These are phyloP conservation scores for Drosophila chauvacae DNA, from an alignment of 1,140 invertebrate species.

Conservation along the genomic window DNA sequence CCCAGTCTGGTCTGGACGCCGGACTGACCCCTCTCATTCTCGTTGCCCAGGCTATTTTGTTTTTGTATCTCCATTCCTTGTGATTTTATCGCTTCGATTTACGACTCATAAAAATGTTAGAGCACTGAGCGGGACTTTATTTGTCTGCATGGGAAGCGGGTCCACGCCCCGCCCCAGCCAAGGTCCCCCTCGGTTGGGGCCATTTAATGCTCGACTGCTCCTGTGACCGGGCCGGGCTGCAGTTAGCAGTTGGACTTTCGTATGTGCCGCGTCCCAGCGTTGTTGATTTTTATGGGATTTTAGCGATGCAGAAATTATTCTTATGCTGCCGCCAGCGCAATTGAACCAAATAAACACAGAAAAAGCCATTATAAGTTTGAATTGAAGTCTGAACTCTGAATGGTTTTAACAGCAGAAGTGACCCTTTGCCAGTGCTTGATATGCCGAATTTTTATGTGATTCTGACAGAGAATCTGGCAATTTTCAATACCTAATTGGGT, in stretches of 20 bases:
- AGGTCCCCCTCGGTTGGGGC: conserved; percentile 46
- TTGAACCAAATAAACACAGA: conserved; percentile 63
- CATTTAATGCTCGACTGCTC: conserved; percentile 71
- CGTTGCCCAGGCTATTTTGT: conserved; percentile 46
- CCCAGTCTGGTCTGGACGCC: conserved; percentile 19
- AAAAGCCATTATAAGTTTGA: conserved; percentile 37
- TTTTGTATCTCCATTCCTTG: conserved; percentile 61
- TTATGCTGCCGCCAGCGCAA: conserved; percentile 35
- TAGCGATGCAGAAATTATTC: conserved; percentile 79
- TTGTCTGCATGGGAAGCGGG: conserved; percentile 46
- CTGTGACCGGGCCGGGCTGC: conserved; percentile 56
- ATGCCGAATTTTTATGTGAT: not conserved
- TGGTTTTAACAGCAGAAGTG: conserved; percentile 16
- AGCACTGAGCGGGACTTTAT: conserved; percentile 59
- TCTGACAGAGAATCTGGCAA: not conserved
- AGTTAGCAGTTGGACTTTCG: conserved; percentile 23
- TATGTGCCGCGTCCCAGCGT: conserved; percentile 35
- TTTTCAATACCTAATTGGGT: not conserved
- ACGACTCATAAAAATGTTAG: conserved; percentile 81
- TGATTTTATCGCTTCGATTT: conserved; percentile 83
- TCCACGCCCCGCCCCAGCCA: not conserved
- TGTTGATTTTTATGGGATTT: conserved; percentile 75
- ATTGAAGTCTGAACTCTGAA: conserved; percentile 42
- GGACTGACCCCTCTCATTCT: conserved; percentile 32
- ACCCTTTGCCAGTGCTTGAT: conserved; percentile 1